Evolutionary conservation across 2,113 vertebrate species (phyloP), one percentile per base, ranked within the genome.

Genomic region (Lichenostomus cassidix): DNA sequence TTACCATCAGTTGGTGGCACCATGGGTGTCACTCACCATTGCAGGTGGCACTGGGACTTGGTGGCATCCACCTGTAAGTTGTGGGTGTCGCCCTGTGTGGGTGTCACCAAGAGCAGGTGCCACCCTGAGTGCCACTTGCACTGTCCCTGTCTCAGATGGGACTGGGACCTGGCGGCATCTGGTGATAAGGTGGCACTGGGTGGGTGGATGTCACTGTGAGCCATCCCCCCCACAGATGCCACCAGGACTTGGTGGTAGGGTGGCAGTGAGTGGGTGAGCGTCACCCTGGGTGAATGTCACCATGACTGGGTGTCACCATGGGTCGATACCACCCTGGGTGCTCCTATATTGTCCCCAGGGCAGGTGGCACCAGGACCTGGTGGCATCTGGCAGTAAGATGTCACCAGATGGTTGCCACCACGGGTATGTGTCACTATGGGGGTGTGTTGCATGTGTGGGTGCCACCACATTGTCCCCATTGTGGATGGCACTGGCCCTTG

Each of bases 401-500:
- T 15, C 37, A 46, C 69, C 6, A 18, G 13, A 9, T n/a, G 59
- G 23, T 41, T 31, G 50, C 9, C 42, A 9, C 37, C 41, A 6
- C 5, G 23, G 18, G 18, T 15, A 29, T 19, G 16, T 65, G 37
- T 10, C 60, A 68, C 53, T 27, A 1, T 22, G 47, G 22, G 5
- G 5, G 12, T 24, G 55, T 62, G n/a, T n/a, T 7, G 0, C 17
- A 37, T 1, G 1, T 39, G 24, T 47, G n/a, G 20, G 9, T 63
- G 44, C 15, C 62, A 39, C 41, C 25, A 27, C 23, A 5, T 19
- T 49, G 41, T 60, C 47, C 35, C 27, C 27, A 2, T 18, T 0
- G 0, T 2, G 86, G 95, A 79, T 28, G 89, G 97, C 52, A 94
- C 23, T 58, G 80, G 5, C 89, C 95, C 23, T 69, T 67, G 44